These are phyloP conservation scores for Tiphia femorata DNA, from an alignment of 2,888 invertebrate species.

Conservation along the genomic window DNA sequence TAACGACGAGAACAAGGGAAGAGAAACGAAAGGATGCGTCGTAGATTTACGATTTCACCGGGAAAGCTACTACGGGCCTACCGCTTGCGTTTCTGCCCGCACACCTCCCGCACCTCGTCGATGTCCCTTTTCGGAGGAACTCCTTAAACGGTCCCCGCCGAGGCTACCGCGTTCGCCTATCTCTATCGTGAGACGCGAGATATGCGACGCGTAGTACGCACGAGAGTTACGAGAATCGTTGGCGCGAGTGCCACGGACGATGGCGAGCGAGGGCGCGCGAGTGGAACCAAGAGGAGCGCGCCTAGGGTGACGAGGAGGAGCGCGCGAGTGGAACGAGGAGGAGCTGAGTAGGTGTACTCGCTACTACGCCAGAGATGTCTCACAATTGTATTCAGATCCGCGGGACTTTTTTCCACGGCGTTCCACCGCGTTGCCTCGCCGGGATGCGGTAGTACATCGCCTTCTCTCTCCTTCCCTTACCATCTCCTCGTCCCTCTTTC, in stretches of 20 bases:
- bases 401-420: constrained; percentile 31
- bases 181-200: constrained; percentile 30
- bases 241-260: too few relatives aligned
- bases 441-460: background rate
- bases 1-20: background rate
- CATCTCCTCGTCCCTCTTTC: background rate
- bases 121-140: constrained; percentile 40
- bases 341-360: background rate
- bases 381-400: constrained; percentile 50
- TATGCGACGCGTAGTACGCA: too few relatives aligned
- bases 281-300: background rate
- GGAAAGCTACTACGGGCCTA: too few relatives aligned
- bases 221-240: too few relatives aligned
- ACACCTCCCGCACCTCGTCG: constrained; percentile 32
- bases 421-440: constrained; percentile 21
- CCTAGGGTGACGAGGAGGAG: background rate
- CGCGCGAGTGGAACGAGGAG: background rate
- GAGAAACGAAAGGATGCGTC: constrained; percentile 2
- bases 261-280: background rate
- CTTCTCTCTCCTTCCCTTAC: constrained; percentile 2
- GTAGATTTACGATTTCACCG: constrained; percentile 56
- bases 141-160: constrained; percentile 33
- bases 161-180: constrained; percentile 21
- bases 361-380: constrained; percentile 18
- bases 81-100: too few relatives aligned